Base-by-base conservation (phyloP, 2,888 invertebrate species). In the Epinotia demarniana region DNA sequence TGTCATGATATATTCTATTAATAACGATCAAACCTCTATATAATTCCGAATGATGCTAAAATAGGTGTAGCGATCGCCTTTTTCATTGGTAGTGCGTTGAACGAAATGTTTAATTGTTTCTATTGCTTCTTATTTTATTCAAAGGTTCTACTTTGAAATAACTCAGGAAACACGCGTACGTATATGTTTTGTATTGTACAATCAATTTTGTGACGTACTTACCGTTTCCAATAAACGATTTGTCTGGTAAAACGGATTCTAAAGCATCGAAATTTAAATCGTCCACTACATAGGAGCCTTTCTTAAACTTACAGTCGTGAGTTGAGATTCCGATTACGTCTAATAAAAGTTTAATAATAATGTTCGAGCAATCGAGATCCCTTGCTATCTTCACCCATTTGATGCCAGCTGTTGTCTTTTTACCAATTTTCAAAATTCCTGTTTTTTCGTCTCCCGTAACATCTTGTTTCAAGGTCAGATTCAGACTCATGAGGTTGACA, bases 401-500 rank as follows among this genome's bases (percentile, higher is more conserved):
- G 8, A 62, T 57, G 2, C 62, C 62, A 19, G 55, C 19, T 1
- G 61, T 13, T 0, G 39, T 69, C 18, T 68, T 61, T 18, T 53
- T 39, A 9, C 73, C 73, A 3, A 68, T 19, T 3, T 39, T 8
- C 1, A 69, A 13, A 11, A 5, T 27, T 6, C 39, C 68, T 12
- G 3, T 12, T 53, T 68, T 62, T 0, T 69, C 43, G 13, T 18
- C 11, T 12, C 55, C 68, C 2, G 9, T 9, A 11, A 73, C 46
- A 11, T 73, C 73, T 57, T 57, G 43, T 9, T 43, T 18, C 8
- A 69, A 9, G 62, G 73, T 68, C 43, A 69, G 2, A 19, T 73
- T 69, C 6, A 43, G 18, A 1, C 27, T 43, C 0, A 68, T 6
- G 3, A 62, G 62, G 6, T 4, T 68, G 13, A 27, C 27, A 3